Evolutionary conservation across 2,797 vertebrate genomes (phyloP), one percentile per base, ranked within the genome.

Genomic region (Hybognathus amarus): DNA sequence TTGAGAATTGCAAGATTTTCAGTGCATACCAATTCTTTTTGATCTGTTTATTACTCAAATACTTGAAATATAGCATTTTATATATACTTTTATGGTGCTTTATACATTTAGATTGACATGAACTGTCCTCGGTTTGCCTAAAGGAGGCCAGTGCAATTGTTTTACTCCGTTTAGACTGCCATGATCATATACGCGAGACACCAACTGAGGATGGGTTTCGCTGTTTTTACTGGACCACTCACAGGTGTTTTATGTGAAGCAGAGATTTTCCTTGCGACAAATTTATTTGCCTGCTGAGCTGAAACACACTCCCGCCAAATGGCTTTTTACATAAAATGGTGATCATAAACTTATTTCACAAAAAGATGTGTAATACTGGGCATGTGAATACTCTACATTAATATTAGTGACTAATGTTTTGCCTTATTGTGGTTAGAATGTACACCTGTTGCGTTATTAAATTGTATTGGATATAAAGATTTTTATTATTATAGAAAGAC

Each of bases 361-460:
- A 50, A 50, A 50, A 78, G 11, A 7, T 33, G 8, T 68, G 20
- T 68, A 68, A 52, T 38, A 79, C 45, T 67, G 63, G 22, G 17
- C 47, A 79, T 67, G 61, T 66, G 42, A 36, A 67, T 17, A 33
- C 59, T 63, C 64, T 33, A 67, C 12, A 36, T 67, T 40, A 77
- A 45, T 77, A 24, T 77, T 45, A 12, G 56, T 30, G 6, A 77
- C 38, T 77, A 63, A 33, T 33, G 10, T 64, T 45, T 77, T 61
- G 22, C 54, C 54, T 27, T 61, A 56, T 18, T 67, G 61, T 78
- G 77, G 77, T 66, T 36, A 52, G 45, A 50, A 33, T 15, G 27
- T 79, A 33, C 64, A 68, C 77, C 77, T 79, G 27, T 52, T 66
- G 27, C 33, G 30, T 38, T 18, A 54, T 79, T 79, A 27, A 66